Percentiles rank a stretch among this genome's conserved stretches.
These are phyloP conservation scores for Saccostrea cuccullata DNA, from an alignment of 1,140 invertebrate genomes.

Conservation along the genomic window DNA sequence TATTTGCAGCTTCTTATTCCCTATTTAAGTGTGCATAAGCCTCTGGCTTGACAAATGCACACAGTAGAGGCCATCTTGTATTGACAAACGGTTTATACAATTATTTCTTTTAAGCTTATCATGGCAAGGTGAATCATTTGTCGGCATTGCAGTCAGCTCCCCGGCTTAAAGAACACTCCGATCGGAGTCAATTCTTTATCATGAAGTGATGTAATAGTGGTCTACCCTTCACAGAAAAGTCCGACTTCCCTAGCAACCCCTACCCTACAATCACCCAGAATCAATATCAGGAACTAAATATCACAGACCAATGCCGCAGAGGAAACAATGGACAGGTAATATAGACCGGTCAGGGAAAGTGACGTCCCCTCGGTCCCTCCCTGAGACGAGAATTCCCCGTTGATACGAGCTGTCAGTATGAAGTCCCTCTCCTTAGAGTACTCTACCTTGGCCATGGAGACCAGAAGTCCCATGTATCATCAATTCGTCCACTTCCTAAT, in stretches of 20 bases:
- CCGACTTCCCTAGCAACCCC: neutral
- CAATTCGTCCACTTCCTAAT: slow-evolving; percentile 2
- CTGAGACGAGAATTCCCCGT: neutral
- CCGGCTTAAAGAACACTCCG: neutral
- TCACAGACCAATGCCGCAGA: neutral
- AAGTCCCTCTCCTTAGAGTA: neutral
- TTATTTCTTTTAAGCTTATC: slow-evolving; percentile 35
- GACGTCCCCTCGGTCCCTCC: neutral
- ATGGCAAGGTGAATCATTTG: slow-evolving; percentile 27
- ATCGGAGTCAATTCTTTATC: slow-evolving; percentile 18
- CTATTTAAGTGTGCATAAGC: slow-evolving; percentile 27
- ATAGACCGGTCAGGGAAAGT: neutral
- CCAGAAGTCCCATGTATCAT: neutral
- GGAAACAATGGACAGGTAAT: slow-evolving; percentile 21
- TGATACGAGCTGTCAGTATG: slow-evolving; percentile 1
- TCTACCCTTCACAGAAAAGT: slow-evolving; percentile 19
- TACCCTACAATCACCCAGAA: neutral
- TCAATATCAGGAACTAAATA: slow-evolving; percentile 38
- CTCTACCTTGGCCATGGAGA: neutral
- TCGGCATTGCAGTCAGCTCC: neutral
- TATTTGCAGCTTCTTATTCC: slow-evolving; percentile 23
- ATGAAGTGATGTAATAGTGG: slow-evolving; percentile 9
- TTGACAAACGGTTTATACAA: slow-evolving; percentile 27
- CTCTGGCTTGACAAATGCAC: slow-evolving; percentile 10
- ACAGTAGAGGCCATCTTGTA: neutral